Evolutionary conservation across 1,140 invertebrate species (phyloP).

Genomic region (Diploscapter pachys): DNA sequence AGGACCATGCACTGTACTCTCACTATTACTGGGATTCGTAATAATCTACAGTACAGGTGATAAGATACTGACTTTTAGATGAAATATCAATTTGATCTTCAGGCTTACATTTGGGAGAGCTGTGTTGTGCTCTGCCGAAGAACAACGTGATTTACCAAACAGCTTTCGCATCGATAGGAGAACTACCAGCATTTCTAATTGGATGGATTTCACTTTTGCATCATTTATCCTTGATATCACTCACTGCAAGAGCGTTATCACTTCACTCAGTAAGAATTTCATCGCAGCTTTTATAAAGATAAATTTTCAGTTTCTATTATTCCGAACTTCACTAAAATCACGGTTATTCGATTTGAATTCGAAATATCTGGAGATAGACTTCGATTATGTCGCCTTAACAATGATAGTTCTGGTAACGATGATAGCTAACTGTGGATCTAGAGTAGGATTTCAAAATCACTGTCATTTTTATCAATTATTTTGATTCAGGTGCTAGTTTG

Average conservation of each 20-base stretch:
- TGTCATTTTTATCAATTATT: conserved; percentile 15
- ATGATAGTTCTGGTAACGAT: conserved; percentile 27
- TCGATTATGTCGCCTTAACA: conserved; percentile 29
- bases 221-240: too few relatives aligned
- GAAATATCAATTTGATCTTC: neutral
- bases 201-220: conserved; percentile 27
- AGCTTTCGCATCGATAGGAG: conserved; percentile 29
- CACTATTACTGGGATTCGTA: too few relatives aligned
- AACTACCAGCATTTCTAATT: conserved; percentile 36
- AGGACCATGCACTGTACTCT: too few relatives aligned
- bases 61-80: too few relatives aligned
- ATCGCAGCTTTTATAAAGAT: conserved; percentile 11
- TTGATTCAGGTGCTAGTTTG: conserved; percentile 36
- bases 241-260: too few relatives aligned
- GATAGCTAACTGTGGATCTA: conserved; percentile 34
- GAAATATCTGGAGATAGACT: conserved; percentile 18
- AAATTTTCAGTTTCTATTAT: conserved; percentile 30
- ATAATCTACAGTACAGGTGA: too few relatives aligned
- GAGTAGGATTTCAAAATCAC: neutral
- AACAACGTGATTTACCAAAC: conserved; percentile 41
- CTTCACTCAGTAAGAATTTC: conserved; percentile 30
- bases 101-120: conserved; percentile 31
- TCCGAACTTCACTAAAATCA: conserved; percentile 29
- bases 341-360: conserved; percentile 16
- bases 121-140: conserved; percentile 35